phyloP scores from a whole-genome alignment of 92 coral and sea anemone species.

The Porites lobata region DNA sequence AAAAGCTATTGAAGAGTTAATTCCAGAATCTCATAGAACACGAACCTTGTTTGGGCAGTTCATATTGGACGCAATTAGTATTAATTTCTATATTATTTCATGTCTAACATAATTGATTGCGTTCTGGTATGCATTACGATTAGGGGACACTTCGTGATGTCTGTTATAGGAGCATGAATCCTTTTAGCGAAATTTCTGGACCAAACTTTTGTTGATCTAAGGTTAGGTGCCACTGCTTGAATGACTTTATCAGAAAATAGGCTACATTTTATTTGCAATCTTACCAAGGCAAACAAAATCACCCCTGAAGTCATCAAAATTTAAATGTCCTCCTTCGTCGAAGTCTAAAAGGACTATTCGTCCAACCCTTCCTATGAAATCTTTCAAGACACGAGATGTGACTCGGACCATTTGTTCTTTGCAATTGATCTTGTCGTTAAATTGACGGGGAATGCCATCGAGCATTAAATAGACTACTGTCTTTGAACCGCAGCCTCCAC shows the following conservation, averaged over 20 bases:
- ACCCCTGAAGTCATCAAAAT: constrained; percentile 24
- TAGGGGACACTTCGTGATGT: no score
- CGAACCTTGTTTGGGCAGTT: no score
- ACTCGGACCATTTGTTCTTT: neutral
- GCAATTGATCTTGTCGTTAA: neutral
- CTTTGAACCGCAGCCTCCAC: neutral
- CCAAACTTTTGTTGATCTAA: no score
- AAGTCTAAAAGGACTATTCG: neutral
- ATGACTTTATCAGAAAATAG: no score
- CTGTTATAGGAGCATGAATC: no score
- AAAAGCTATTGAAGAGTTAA: neutral
- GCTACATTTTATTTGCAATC: no score
- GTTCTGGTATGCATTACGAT: no score
- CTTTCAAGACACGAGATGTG: neutral
- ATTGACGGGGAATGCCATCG: neutral
- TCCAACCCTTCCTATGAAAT: neutral
- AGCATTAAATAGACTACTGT: neutral
- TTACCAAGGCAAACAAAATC: constrained; percentile 30
- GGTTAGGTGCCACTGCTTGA: no score
- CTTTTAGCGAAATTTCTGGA: no score
- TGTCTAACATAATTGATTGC: no score
- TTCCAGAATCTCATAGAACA: neutral
- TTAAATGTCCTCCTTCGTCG: neutral
- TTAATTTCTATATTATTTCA: no score
- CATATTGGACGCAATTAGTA: no score